These are phyloP conservation scores for Tuta absoluta DNA, from an alignment of 2,888 invertebrate genomes.

Conservation along the genomic window DNA sequence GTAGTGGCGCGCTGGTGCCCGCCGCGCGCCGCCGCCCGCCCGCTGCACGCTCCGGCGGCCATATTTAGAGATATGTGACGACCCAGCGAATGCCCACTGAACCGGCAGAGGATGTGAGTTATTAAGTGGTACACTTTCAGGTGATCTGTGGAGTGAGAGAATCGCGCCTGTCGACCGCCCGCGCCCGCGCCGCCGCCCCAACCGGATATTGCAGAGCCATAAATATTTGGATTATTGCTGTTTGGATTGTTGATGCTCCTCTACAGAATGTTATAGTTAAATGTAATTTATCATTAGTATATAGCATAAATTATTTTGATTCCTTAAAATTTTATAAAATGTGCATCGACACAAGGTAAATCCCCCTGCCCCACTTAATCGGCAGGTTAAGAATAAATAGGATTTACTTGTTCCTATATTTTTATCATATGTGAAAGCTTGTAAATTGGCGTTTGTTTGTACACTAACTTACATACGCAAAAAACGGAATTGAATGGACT, in stretches of 20 bases:
- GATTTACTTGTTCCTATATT: too few relatives aligned
- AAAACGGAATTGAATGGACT: too few relatives aligned
- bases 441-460: too few relatives aligned
- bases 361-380: too few relatives aligned
- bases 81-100: constrained; percentile 79
- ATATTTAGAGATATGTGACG: constrained; percentile 81
- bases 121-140: constrained; percentile 80
- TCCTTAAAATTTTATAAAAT: too few relatives aligned
- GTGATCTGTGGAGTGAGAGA: constrained; percentile 80
- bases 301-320: too few relatives aligned
- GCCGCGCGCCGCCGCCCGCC: constrained; percentile 28
- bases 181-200: constrained; percentile 28
- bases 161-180: constrained; percentile 51
- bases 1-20: constrained; percentile 39
- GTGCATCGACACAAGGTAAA: too few relatives aligned
- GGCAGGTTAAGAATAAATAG: too few relatives aligned
- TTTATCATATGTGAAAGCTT: too few relatives aligned
- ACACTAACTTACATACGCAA: too few relatives aligned
- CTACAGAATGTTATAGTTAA: too few relatives aligned
- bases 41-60: constrained; percentile 66
- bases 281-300: too few relatives aligned
- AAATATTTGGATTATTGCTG: constrained; percentile 32
- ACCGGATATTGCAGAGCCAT: constrained; percentile 33
- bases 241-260: constrained; percentile 25
- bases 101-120: constrained; percentile 79